Evolutionary conservation across 2,888 invertebrate genomes (phyloP).

Genomic region (Omphaloscelis lunosa): DNA sequence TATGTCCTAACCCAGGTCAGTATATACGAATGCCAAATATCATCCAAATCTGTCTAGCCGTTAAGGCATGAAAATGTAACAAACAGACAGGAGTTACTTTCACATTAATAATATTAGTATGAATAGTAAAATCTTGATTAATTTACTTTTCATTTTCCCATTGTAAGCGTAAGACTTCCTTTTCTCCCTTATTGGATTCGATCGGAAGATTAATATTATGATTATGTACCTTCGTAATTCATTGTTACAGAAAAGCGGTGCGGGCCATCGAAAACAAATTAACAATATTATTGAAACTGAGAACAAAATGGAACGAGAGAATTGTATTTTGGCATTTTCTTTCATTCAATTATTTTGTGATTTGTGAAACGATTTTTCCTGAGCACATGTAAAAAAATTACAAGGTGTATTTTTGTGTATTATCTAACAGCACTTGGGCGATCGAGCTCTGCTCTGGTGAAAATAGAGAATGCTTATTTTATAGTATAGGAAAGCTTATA

Average conservation of each 20-base stretch:
- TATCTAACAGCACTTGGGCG: too few species aligned
- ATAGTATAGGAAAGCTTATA: too few species aligned
- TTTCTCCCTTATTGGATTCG: slow-evolving; percentile 11
- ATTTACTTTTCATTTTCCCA: neutral
- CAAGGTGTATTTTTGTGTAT: neutral
- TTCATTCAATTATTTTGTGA: neutral
- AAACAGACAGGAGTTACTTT: too few species aligned
- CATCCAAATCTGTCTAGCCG: too few species aligned
- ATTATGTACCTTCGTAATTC: neutral
- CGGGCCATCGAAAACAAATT: slow-evolving; percentile 19
- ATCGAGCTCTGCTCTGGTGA: too few species aligned
- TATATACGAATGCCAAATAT: too few species aligned
- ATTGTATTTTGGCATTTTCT: slow-evolving; percentile 5
- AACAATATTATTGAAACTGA: slow-evolving; percentile 15
- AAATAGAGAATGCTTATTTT: too few species aligned
- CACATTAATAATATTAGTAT: too few species aligned
- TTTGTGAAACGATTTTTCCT: neutral
- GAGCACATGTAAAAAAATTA: neutral
- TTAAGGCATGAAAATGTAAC: too few species aligned
- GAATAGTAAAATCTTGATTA: neutral
- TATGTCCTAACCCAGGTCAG: too few species aligned
- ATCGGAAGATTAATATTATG: slow-evolving; percentile 1
- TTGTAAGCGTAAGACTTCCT: too few species aligned
- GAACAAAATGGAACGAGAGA: slow-evolving; percentile 5
- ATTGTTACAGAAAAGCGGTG: neutral